Base-by-base conservation (phyloP, 2,888 invertebrate genomes). In the Pachymerium ferrugineum region DNA sequence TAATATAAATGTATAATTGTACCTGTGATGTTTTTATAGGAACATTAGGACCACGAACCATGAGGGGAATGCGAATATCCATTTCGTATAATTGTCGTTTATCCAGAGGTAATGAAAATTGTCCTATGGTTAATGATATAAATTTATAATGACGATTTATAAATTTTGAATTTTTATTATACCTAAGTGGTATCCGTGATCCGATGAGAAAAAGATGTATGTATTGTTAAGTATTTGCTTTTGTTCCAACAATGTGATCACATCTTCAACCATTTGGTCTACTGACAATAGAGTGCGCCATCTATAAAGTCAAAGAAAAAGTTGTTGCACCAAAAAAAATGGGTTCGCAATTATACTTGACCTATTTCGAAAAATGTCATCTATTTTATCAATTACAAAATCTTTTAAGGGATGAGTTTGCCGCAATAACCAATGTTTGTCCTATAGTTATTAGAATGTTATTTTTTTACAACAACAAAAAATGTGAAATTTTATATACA, bases 101-200 rank as follows among this genome's bases (percentile, higher is more conserved):
- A 83, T 96, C 95, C 84, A 89, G 89, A 0, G 93, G 90, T 84
- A 93, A 88, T 1, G 91, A 88, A 83, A 93, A 94, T 84, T 95
- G 94, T 12, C 94, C 94, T 92, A 81, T 3, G 80, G 79, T 76
- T 2, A 47, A 72, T 22, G 19, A 42, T 19, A 3, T 42, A 25
- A 42, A 38, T 28, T 2, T 38, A n/a, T 19, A 16, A n/a, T 4
- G n/a, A 38, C 25, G n/a, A 16, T 19, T 71, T 31, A 25, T 25
- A 14, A 25, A 22, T 47, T 67, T 14, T 28, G 10, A 25, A 72
- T 6, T 47, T 25, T 16, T 6, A 54, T 8, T 16, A 16, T 81
- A 91, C 92, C 93, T 78, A 95, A 85, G 83, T 96, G 95, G 82
- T 89, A 96, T 25, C 95, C 95, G 83, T 95, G 93, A 80, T 96